phyloP scores from a whole-genome alignment of 2,888 invertebrate species.

The Tortricodes alternella region DNA sequence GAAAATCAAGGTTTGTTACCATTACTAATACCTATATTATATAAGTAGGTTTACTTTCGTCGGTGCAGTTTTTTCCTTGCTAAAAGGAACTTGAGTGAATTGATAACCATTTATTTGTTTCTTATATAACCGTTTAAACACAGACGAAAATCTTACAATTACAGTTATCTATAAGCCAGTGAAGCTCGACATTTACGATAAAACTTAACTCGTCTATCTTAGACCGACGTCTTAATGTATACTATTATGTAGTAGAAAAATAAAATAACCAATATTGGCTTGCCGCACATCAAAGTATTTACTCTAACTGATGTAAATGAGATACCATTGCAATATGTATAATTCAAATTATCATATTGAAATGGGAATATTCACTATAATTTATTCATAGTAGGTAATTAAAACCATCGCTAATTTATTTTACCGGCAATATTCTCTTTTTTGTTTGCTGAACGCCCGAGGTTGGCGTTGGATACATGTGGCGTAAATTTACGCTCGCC shows the following conservation, averaged over 20 bases:
- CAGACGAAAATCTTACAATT: too few relatives aligned
- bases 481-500: conserved; percentile 18
- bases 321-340: neutral
- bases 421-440: neutral
- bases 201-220: too few relatives aligned
- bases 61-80: too few relatives aligned
- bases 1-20: too few relatives aligned
- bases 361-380: conserved; percentile 13
- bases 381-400: conserved; percentile 13
- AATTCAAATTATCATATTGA: conserved; percentile 13
- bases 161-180: too few relatives aligned
- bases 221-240: too few relatives aligned
- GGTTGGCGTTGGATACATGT: neutral
- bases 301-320: conserved; percentile 11
- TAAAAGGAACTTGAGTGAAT: too few relatives aligned
- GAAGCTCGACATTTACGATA: too few relatives aligned
- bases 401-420: conserved; percentile 13
- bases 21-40: too few relatives aligned
- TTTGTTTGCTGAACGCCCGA: conserved; percentile 4
- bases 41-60: too few relatives aligned
- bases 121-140: too few relatives aligned
- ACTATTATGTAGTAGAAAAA: neutral
- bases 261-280: neutral
- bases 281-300: conserved; percentile 1
- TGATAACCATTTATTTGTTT: too few relatives aligned